Evolutionary conservation across 2,113 vertebrate genomes (phyloP).

Genomic region (Ctenodactylus gundi): DNA sequence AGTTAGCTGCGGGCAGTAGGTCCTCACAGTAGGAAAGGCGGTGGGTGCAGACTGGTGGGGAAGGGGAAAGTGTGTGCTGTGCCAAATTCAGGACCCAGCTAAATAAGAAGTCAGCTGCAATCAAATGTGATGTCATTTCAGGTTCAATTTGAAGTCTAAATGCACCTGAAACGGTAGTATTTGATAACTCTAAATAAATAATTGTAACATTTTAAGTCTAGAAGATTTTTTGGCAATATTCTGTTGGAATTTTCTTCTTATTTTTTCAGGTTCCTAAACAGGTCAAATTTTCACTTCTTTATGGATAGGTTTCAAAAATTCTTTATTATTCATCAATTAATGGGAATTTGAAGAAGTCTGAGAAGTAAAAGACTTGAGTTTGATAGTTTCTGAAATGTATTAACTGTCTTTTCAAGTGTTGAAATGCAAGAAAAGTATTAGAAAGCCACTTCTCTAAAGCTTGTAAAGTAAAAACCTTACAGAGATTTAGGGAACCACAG

Average conservation of each 20-base stretch:
- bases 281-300: constrained; percentile 44
- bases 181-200: not conserved
- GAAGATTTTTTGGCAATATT: constrained; percentile 54
- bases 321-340: not conserved
- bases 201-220: not conserved
- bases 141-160: not conserved
- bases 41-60: fast-evolving
- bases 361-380: not conserved
- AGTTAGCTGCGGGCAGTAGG: not conserved
- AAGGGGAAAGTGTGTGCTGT: not conserved
- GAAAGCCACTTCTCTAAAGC: not conserved
- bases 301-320: constrained; percentile 7
- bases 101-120: not conserved
- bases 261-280: constrained; percentile 52
- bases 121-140: not conserved
- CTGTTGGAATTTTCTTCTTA: constrained; percentile 43
- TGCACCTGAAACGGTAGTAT: not conserved
- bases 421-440: constrained; percentile 1
- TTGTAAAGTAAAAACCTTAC: not conserved
- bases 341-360: not conserved
- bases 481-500: not conserved
- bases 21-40: not conserved
- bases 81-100: not conserved
- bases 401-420: not conserved
- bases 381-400: not conserved